Percentiles rank a stretch among this genome's conserved stretches.
Conservation (phyloP, 2,888 invertebrate genomes). For the Phalera bucephala region DNA sequence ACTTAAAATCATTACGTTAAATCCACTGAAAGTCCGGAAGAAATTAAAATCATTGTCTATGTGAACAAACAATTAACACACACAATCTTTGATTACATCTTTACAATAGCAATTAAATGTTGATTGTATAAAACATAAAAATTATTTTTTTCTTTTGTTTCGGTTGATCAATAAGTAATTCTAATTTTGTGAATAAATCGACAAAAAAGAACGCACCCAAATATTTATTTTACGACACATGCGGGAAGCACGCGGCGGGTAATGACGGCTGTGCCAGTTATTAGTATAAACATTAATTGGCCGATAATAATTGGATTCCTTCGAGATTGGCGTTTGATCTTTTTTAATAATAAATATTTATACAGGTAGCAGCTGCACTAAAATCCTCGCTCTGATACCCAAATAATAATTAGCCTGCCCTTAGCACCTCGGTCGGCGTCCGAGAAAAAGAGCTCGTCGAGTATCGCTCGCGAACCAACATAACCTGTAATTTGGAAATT, state of each 20-base stretch:
- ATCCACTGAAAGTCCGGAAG: too few species aligned
- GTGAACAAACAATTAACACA: too few species aligned
- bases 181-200: too few species aligned
- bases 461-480: conserved; percentile 76
- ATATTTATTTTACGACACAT: background rate
- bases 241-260: background rate
- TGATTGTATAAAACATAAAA: too few species aligned
- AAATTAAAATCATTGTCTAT: too few species aligned
- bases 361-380: conserved; percentile 83
- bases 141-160: too few species aligned
- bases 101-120: too few species aligned
- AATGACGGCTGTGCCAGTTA: conserved; percentile 11
- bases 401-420: conserved; percentile 83
- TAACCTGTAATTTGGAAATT: conserved; percentile 83
- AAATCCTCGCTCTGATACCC: conserved; percentile 77
- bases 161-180: too few species aligned
- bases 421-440: conserved; percentile 79
- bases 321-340: conserved; percentile 74
- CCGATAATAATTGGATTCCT: conserved; percentile 66
- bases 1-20: too few species aligned
- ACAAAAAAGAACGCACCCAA: too few species aligned
- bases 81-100: too few species aligned
- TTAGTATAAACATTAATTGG: conserved; percentile 45
- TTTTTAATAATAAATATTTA: conserved; percentile 81
- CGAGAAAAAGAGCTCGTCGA: conserved; percentile 69